Evolutionary conservation across 2,797 vertebrate genomes (phyloP), one percentile per base, ranked within the genome.

Genomic region (Eupleurogrammus muticus): DNA sequence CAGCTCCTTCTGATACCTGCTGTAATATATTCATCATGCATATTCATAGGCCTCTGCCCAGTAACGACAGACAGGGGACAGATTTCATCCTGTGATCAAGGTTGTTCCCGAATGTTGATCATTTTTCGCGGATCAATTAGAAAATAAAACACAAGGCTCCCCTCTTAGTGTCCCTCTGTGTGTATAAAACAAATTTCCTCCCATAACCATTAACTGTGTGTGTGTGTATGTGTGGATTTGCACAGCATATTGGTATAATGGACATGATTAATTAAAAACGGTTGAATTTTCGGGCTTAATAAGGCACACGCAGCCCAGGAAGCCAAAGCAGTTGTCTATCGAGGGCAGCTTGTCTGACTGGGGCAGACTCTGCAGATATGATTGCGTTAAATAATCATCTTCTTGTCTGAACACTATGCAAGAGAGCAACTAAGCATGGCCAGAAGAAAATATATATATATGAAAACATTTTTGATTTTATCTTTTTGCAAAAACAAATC

Each of bases 71-170:
- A 40, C 67, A 46, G 60, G 56, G 73, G 76, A 49, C 40, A 50
- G 59, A 74, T 52, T 75, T 79, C 58, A 49, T 56, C 32, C 49
- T 70, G 49, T 55, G 34, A 70, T 77, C 80, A 84, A 82, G 63
- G 72, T 79, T 74, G 70, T 50, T 67, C 46, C 53, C 50, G 62
- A 75, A 78, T 44, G 35, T 49, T 59, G 50, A 62, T 65, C 0
- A 60, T 67, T 75, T n/a, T 28, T 73, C 64, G 34, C 46, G 76
- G 20, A 54, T 50, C 53, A 77, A 49, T 61, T 72, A 56, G 34
- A 66, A 72, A 74, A 32, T 34, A 13, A 38, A 57, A 8, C 20
- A 50, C 8, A 17, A 28, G 28, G 28, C 28, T 35, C 9, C 16
- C 1, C 21, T 40, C 58, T 57, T 23, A 20, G 46, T 28, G 28